Base-by-base conservation (phyloP, 2,797 vertebrate genomes). In the Eulemur mongoz region DNA sequence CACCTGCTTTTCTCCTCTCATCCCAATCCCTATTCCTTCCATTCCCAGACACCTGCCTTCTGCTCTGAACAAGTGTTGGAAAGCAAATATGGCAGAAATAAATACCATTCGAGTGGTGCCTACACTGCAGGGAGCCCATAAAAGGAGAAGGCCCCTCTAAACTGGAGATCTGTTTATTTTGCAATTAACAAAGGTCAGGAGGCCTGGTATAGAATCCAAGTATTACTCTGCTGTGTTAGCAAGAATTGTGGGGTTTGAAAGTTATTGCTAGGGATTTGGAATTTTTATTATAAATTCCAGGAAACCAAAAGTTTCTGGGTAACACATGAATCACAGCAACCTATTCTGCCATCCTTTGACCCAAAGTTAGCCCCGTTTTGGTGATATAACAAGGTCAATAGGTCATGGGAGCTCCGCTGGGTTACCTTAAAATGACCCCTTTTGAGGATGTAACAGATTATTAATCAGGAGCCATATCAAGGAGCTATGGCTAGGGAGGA, bases 361-460 rank as follows among this genome's bases (percentile, higher is more conserved):
- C 93, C 96, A 95, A 97, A 97, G 81, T 92, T 91, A 93, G 96
- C 89, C 97, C 92, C 84, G 92, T 96, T 94, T 96, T 91, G 83
- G 95, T 96, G 96, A 97, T 97, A 97, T 91, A 96, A 94, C 90
- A 95, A 97, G 98, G 97, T 98, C 97, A 97, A 87, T 95, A 97
- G 97, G 97, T 97, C 97, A 97, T 89, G 95, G 91, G 97, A 97
- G 91, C 94, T 97, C 95, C 54, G 81, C 78, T 93, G 93, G 52
- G 88, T 97, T 97, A 97, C 95, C 97, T 97, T 97, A 83, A 97
- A 97, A 96, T 97, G 97, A 97, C 97, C 96, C 81, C 97, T 94
- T 96, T 95, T 93, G 97, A 97, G 96, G 97, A 97, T 98, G 95
- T 98, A 98, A 97, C 97, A 98, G 97, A 98, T 98, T 97, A 98